These are phyloP conservation scores for Perca fluviatilis DNA, from an alignment of 2,113 vertebrate genomes.

Conservation along the genomic window DNA sequence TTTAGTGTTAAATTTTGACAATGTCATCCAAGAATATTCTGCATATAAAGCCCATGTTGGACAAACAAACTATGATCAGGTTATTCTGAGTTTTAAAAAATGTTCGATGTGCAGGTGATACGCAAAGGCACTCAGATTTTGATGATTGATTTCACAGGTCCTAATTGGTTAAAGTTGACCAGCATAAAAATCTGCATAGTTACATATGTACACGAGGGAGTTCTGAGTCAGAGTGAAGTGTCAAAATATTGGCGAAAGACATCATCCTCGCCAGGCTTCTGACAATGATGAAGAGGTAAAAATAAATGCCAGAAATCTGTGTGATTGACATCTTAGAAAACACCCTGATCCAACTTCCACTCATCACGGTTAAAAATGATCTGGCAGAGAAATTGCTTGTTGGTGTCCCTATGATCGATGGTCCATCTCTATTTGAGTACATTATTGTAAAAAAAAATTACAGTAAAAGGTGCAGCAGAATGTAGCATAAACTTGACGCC, in stretches of 20 bases:
- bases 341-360: background rate
- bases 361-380: background rate
- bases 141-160: background rate
- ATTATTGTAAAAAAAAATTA: background rate
- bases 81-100: background rate
- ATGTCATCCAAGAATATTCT: background rate
- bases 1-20: background rate
- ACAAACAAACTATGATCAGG: background rate
- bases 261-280: background rate
- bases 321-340: slow-evolving; percentile 13
- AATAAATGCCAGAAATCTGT: slow-evolving; percentile 1
- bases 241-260: background rate
- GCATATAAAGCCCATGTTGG: background rate
- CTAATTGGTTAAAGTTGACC: background rate
- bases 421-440: background rate
- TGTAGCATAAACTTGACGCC: background rate
- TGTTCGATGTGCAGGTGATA: background rate
- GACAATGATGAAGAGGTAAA: background rate
- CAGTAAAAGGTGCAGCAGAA: background rate
- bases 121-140: background rate
- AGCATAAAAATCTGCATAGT: background rate
- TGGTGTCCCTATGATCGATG: background rate
- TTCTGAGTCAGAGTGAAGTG: background rate
- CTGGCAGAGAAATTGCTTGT: background rate
- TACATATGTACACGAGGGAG: background rate